Conservation (phyloP, 2,888 invertebrate genomes). For the Dynastes hyllus region DNA sequence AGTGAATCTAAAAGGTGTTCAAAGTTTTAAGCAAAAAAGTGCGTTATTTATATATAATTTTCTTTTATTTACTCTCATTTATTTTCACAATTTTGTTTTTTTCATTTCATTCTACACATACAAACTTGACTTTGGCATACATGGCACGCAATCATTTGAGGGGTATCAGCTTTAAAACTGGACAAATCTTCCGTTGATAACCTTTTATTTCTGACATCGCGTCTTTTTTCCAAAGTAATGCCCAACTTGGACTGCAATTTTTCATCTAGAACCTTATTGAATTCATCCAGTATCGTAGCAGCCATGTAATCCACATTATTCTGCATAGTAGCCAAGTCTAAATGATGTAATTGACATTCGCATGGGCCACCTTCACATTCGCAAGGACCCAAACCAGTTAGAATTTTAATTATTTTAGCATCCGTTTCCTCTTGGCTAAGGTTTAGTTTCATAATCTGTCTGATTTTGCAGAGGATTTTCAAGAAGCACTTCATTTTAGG, state of each 20-base stretch:
- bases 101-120: conserved; percentile 3
- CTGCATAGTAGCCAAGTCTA: conserved; percentile 7
- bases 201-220: neutral
- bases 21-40: too few species aligned
- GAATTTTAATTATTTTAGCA: conserved; percentile 22
- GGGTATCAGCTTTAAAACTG: neutral
- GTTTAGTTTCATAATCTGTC: conserved; percentile 20
- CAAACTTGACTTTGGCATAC: conserved; percentile 5
- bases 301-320: conserved; percentile 34
- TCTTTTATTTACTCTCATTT: too few species aligned
- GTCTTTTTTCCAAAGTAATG: neutral
- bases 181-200: neutral
- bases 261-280: conserved; percentile 31
- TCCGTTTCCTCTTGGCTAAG: conserved; percentile 13
- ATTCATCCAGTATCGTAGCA: conserved; percentile 9
- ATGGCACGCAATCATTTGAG: neutral
- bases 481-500: conserved; percentile 25
- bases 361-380: conserved; percentile 22
- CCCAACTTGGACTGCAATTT: conserved; percentile 10
- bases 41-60: too few species aligned
- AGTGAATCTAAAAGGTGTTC: too few species aligned
- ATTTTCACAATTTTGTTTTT: neutral
- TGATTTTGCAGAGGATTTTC: conserved; percentile 21
- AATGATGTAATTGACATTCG: conserved; percentile 39
- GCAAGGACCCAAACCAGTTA: conserved; percentile 30